Evolutionary conservation across 2,888 invertebrate species (phyloP).

Genomic region (Scrobipalpa atriplicella): DNA sequence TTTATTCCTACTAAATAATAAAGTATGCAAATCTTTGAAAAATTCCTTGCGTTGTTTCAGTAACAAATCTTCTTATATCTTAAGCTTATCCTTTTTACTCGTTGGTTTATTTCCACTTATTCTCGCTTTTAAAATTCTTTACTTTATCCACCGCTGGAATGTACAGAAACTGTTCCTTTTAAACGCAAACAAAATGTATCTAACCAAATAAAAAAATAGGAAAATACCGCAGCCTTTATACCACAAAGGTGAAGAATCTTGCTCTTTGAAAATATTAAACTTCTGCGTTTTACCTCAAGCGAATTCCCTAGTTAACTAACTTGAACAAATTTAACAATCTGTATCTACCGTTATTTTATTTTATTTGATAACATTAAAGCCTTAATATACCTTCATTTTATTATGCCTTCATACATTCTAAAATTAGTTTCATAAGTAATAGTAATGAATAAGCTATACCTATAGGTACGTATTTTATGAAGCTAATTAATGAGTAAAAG

Average conservation of each 20-base stretch:
- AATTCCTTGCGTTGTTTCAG: neutral
- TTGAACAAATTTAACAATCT: neutral
- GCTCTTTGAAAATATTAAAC: neutral
- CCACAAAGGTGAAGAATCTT: neutral
- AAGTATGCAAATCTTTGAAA: neutral
- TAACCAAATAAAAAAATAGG: slow-evolving; percentile 5
- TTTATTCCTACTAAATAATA: neutral
- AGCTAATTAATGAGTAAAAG: too few species aligned
- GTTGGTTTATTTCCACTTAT: neutral
- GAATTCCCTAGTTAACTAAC: neutral
- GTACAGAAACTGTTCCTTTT: slow-evolving; percentile 12
- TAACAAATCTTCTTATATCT: slow-evolving; percentile 1
- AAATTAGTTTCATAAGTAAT: too few species aligned
- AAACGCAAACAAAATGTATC: slow-evolving; percentile 6
- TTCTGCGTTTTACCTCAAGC: neutral
- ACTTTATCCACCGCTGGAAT: neutral
- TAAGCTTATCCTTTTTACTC: slow-evolving; percentile 5
- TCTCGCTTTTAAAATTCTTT: slow-evolving; percentile 9
- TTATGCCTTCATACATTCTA: too few species aligned
- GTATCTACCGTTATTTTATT: too few species aligned
- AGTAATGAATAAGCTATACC: too few species aligned
- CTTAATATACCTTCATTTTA: too few species aligned
- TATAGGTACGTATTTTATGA: too few species aligned
- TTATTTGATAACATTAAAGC: too few species aligned
- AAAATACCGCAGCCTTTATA: neutral